phyloP scores from a whole-genome alignment of 1,140 invertebrate species.

The Chelonus insularis region DNA sequence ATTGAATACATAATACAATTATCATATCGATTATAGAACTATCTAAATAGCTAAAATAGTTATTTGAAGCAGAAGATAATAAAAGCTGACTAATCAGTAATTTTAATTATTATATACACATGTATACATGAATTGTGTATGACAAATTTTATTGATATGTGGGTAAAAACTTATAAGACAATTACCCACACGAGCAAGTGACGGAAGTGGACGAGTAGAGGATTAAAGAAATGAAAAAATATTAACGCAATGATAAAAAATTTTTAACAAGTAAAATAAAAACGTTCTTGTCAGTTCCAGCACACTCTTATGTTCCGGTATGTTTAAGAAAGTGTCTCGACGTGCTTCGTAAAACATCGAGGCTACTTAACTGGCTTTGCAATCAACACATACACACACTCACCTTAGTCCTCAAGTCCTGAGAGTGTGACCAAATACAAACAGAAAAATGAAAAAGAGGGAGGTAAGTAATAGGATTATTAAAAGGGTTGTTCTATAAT shows the following conservation, averaged over 20 bases:
- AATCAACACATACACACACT: conserved; percentile 36
- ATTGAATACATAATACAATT: too few relatives aligned
- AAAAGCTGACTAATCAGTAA: too few relatives aligned
- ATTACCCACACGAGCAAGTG: conserved; percentile 5
- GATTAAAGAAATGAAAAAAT: not conserved
- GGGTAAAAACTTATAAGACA: too few relatives aligned
- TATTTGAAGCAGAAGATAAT: too few relatives aligned
- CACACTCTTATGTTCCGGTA: not conserved
- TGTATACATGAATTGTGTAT: not conserved
- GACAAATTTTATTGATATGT: not conserved
- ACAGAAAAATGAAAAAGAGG: conserved; percentile 32
- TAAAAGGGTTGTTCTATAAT: conserved; percentile 11
- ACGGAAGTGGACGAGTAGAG: not conserved
- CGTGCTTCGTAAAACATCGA: conserved; percentile 14
- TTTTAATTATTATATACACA: too few relatives aligned
- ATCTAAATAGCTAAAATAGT: too few relatives aligned
- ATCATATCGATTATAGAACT: too few relatives aligned
- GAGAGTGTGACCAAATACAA: conserved; percentile 43
- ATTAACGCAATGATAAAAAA: not conserved
- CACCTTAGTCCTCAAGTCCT: conserved; percentile 68
- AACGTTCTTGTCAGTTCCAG: not conserved
- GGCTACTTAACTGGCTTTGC: not conserved
- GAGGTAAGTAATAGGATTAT: conserved; percentile 21
- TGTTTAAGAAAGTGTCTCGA: conserved; percentile 13
- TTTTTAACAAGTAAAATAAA: not conserved